Evolutionary conservation across 2,797 vertebrate genomes (phyloP), one percentile per base, ranked within the genome.

Genomic region (Ambastaia sidthimunki): DNA sequence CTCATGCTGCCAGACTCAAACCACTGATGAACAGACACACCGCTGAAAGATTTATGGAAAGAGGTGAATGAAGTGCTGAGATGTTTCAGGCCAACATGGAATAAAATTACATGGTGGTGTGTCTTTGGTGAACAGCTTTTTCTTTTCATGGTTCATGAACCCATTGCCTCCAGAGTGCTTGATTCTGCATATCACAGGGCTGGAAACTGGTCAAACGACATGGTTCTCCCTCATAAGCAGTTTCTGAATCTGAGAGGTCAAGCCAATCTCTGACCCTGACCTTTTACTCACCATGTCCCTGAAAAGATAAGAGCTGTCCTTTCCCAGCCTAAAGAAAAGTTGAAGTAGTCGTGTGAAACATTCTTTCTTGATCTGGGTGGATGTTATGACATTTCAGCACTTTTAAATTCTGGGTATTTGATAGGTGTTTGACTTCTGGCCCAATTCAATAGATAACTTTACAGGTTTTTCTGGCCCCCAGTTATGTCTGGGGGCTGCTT

Each of bases 151-250:
- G 21, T 31, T 50, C 44, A 37, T 67, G 28, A 59, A 73, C 71
- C 37, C 55, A 47, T 4, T 73, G 75, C 19, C 16, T 41, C 15
- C 62, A 9, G 37, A 77, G 3, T 48, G 68, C 44, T 63, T 71
- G 50, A 21, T 62, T 48, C 3, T 2, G 37, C 68, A 34, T 1
- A 54, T 37, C 13, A 28, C 21, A 31, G 60, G 23, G 31, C 34
- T 55, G 47, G 12, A 78, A 83, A 81, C 78, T 50, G 44, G 85
- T 89, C 85, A 89, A 91, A 87, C 85, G 1, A 76, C 79, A 83
- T 54, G 16, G 73, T 89, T 91, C 86, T 90, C 89, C 87, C 54
- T 7, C 18, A 83, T 91, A 85, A 93, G 92, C 91, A 88, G 80
- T 80, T 71, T 79, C 16, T 41, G 13, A 68, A 57, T 54, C 55